Conservation (phyloP, 2,888 invertebrate genomes). For the Sphaerophoria taeniata region DNA sequence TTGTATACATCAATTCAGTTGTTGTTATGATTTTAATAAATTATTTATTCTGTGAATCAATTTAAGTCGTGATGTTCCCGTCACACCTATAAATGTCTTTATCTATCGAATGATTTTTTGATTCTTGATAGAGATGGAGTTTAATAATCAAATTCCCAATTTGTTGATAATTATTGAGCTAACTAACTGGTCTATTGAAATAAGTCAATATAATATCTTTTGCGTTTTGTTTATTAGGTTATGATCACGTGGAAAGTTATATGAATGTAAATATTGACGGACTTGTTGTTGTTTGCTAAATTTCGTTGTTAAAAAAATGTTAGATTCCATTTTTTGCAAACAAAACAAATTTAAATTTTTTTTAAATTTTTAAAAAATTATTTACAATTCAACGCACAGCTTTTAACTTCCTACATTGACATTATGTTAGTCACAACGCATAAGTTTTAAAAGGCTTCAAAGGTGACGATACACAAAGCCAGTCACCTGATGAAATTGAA, state of each 20-base stretch:
- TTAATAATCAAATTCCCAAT: slow-evolving; percentile 27
- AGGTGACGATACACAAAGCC: no score
- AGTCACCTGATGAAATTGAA: no score
- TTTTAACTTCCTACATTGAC: no score
- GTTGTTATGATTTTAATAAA: slow-evolving; percentile 23
- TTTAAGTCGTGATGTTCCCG: slow-evolving; percentile 51
- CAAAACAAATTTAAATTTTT: no score
- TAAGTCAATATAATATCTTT: slow-evolving; percentile 25
- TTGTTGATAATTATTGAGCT: slow-evolving; percentile 33
- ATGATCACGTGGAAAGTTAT: slow-evolving; percentile 11
- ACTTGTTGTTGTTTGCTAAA: no score
- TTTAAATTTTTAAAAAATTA: no score
- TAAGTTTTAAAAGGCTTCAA: no score
- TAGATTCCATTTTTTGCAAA: no score
- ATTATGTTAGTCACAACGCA: no score
- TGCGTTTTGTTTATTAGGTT: slow-evolving; percentile 6
- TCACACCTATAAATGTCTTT: slow-evolving; percentile 22
- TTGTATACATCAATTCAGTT: slow-evolving; percentile 10
- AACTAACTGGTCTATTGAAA: slow-evolving; percentile 18
- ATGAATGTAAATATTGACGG: background rate
- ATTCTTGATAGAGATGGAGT: slow-evolving; percentile 21
- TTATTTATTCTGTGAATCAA: slow-evolving; percentile 19
- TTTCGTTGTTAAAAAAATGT: no score
- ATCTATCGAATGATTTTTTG: background rate
- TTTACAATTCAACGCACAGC: no score